Conservation (phyloP, 2,888 invertebrate genomes). For the Dicyrtomina minuta region DNA sequence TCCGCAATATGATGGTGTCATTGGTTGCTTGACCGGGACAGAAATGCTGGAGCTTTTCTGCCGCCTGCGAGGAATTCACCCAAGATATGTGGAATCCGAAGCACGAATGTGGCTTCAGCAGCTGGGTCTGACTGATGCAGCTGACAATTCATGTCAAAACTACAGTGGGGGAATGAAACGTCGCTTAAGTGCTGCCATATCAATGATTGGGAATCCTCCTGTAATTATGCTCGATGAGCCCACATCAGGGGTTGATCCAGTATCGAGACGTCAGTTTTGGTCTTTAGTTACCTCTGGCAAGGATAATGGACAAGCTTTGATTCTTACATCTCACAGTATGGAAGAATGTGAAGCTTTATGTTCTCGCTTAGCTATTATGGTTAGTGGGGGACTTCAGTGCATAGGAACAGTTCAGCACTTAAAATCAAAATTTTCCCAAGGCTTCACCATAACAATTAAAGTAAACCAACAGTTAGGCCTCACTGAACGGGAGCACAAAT, state of each 20-base stretch:
- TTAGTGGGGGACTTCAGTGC: conserved; percentile 69
- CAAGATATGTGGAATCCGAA: conserved; percentile 46
- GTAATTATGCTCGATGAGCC: conserved; percentile 33
- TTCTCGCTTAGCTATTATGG: conserved; percentile 74
- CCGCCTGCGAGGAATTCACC: conserved; percentile 69
- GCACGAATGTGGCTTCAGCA: conserved; percentile 53
- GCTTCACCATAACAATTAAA: conserved; percentile 41
- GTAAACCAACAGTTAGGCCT: conserved; percentile 19
- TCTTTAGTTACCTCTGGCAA: conserved; percentile 62
- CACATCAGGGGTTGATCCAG: conserved; percentile 63
- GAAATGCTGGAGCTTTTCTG: conserved; percentile 74
- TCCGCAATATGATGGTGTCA: conserved; percentile 81
- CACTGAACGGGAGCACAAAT: conserved; percentile 32
- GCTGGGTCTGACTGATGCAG: conserved; percentile 41
- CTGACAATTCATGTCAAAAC: conserved; percentile 55
- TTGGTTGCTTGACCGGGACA: conserved; percentile 72
- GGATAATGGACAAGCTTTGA: conserved; percentile 62
- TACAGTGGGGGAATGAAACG: conserved; percentile 92
- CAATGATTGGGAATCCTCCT: conserved; percentile 66
- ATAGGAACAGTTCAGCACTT: conserved; percentile 71
- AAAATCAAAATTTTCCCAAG: conserved; percentile 67
- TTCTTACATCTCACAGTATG: conserved; percentile 74
- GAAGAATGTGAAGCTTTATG: conserved; percentile 84
- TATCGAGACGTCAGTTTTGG: conserved; percentile 68
- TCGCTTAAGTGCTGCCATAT: conserved; percentile 81